Evolutionary conservation across 2,113 vertebrate species (phyloP).

Genomic region (Phasianus colchicus): DNA sequence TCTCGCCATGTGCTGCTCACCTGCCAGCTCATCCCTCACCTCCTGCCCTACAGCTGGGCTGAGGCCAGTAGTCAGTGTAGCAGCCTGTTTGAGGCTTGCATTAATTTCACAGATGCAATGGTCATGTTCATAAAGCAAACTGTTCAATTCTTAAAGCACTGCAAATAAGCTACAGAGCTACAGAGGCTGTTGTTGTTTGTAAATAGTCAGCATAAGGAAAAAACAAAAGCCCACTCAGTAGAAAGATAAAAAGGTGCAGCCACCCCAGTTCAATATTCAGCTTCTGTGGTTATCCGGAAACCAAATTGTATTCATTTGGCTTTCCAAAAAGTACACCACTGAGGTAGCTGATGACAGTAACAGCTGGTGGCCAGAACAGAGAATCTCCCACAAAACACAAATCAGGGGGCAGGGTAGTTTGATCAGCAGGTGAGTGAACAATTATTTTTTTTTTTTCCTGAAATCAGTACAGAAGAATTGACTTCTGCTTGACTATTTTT

Average conservation of each 20-base stretch:
- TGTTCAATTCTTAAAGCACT: not conserved
- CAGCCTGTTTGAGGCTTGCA: not conserved
- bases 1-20: fast-evolving
- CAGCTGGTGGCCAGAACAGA: constrained; percentile 1
- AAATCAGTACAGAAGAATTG: not conserved
- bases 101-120: not conserved
- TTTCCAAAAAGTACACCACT: not conserved
- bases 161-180: not conserved
- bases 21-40: fast-evolving
- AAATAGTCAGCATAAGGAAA: not conserved
- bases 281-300: not conserved
- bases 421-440: constrained; percentile 4
- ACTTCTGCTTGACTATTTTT: constrained; percentile 25
- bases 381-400: not conserved
- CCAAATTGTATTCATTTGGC: not conserved
- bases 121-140: not conserved
- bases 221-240: not conserved
- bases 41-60: not conserved
- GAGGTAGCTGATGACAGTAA: constrained; percentile 15
- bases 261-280: not conserved
- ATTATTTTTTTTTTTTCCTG: not conserved
- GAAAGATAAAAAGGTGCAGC: not conserved
- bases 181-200: not conserved
- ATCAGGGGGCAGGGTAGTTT: not conserved
- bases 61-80: not conserved